phyloP scores from a whole-genome alignment of 2,797 vertebrate species.

The Coluber constrictor region DNA sequence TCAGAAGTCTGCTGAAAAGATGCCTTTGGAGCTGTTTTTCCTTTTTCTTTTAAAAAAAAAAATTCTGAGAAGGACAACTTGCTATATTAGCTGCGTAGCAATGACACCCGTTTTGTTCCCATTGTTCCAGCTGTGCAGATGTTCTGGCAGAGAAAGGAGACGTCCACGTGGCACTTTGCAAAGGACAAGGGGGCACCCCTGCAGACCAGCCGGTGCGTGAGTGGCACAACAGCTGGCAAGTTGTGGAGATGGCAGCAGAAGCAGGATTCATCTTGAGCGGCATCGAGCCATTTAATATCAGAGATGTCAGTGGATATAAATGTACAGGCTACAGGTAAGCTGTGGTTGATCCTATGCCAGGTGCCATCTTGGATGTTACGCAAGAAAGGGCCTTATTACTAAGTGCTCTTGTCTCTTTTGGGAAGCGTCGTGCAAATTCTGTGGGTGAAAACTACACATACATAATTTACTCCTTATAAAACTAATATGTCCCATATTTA shows the following conservation, averaged over 20 bases:
- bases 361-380: background rate
- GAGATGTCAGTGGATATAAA: slow-evolving; percentile 77
- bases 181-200: slow-evolving; percentile 93
- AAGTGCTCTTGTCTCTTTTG: background rate
- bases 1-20: background rate
- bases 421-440: background rate
- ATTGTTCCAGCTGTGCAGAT: slow-evolving; percentile 75
- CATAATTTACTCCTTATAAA: background rate
- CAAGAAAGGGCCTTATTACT: background rate
- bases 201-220: slow-evolving; percentile 84
- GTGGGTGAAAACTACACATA: background rate
- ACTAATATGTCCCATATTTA: background rate
- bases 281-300: slow-evolving; percentile 76
- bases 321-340: slow-evolving; percentile 94
- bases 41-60: background rate
- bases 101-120: background rate
- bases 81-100: background rate
- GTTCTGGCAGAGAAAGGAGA: slow-evolving; percentile 83
- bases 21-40: background rate
- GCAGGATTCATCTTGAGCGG: slow-evolving; percentile 83
- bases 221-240: slow-evolving; percentile 98
- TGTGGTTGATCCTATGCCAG: background rate
- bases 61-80: background rate
- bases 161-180: slow-evolving; percentile 87
- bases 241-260: slow-evolving; percentile 86